These are phyloP conservation scores for Melinopterus prodromus DNA, from an alignment of 2,888 invertebrate species.

Conservation along the genomic window DNA sequence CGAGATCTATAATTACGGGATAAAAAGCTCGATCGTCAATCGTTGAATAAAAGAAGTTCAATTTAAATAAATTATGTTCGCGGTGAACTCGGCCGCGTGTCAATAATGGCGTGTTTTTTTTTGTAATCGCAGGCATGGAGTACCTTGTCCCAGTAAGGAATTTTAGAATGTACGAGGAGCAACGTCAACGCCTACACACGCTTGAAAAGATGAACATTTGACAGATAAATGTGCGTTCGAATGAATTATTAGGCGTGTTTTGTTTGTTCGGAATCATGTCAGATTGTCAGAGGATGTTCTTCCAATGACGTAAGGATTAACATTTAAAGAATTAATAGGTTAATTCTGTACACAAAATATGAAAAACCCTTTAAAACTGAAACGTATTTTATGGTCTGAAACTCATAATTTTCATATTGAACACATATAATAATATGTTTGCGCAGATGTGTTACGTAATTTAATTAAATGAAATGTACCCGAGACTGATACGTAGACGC, in stretches of 20 bases:
- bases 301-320: background rate
- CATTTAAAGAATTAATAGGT: too few relatives aligned
- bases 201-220: background rate
- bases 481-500: background rate
- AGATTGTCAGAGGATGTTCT: background rate
- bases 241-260: background rate
- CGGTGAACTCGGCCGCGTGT: background rate
- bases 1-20: constrained; percentile 29
- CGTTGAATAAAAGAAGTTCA: constrained; percentile 10
- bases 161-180: background rate
- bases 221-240: background rate
- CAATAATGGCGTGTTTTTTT: background rate
- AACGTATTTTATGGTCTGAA: too few relatives aligned
- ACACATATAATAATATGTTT: background rate
- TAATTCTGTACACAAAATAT: too few relatives aligned
- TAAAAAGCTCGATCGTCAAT: constrained; percentile 4
- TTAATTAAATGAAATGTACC: background rate
- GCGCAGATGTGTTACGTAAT: background rate
- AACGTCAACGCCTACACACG: background rate
- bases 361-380: too few relatives aligned
- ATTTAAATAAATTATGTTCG: constrained; percentile 24
- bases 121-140: background rate
- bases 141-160: background rate
- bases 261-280: background rate
- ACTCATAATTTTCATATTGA: too few relatives aligned